A percentile compares a stretch with the other conserved stretches of the same genome.
These are phyloP conservation scores for Columba janthina DNA, from an alignment of 2,113 vertebrate species.

Conservation along the genomic window DNA sequence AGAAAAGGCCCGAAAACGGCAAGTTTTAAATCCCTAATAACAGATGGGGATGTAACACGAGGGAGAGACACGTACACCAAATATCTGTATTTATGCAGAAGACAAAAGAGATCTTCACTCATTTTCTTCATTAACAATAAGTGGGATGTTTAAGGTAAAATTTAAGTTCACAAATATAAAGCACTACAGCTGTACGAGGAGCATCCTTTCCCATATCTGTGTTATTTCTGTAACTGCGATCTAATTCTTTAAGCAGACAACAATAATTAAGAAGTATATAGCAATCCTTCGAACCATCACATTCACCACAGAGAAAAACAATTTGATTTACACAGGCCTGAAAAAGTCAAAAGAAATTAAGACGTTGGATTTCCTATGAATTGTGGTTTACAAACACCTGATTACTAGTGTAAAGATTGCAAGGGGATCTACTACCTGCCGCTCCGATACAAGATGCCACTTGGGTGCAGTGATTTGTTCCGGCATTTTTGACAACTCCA, in stretches of 20 bases:
- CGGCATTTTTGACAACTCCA: background rate
- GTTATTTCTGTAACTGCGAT: background rate
- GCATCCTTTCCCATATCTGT: background rate
- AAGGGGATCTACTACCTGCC: background rate
- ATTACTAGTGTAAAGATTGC: background rate
- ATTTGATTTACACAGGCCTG: background rate
- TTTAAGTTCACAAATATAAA: background rate
- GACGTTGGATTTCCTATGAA: background rate
- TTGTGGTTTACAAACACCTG: background rate
- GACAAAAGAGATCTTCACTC: background rate
- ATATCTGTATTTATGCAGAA: background rate
- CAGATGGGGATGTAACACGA: background rate
- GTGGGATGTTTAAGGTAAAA: background rate
- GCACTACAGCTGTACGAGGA: background rate
- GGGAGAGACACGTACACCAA: background rate
- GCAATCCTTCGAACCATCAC: background rate
- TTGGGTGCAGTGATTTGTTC: background rate
- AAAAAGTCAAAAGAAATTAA: background rate
- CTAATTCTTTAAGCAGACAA: background rate
- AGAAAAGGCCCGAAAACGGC: background rate
- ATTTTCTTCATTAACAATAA: background rate
- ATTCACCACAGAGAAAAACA: background rate
- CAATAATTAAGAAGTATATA: background rate
- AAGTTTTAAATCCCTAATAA: background rate
- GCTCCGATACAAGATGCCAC: background rate